A percentile compares a stretch with the other conserved stretches of the same genome.
These are phyloP conservation scores for Pelecanoides urinatrix DNA, from an alignment of 2,113 vertebrate genomes.

Conservation along the genomic window DNA sequence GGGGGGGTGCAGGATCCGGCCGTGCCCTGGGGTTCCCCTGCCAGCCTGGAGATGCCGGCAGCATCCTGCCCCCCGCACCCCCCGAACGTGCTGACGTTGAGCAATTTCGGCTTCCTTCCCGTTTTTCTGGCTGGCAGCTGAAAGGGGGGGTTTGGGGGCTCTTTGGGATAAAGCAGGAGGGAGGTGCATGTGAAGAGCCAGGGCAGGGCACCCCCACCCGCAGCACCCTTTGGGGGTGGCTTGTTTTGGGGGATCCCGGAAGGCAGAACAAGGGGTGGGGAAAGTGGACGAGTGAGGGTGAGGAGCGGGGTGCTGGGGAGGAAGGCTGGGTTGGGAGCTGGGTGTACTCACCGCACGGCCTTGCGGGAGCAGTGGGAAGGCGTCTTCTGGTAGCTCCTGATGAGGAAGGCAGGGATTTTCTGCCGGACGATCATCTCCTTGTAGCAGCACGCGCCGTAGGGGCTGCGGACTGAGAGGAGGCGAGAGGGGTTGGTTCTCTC, in stretches of 20 bases:
- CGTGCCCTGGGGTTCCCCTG: accelerated
- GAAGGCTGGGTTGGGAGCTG: not conserved
- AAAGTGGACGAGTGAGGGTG: accelerated
- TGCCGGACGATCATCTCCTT: accelerated
- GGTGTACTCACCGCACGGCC: not conserved
- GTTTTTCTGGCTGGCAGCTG: not conserved
- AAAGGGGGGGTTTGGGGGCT: not conserved
- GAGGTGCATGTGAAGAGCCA: not conserved
- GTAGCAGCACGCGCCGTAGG: accelerated
- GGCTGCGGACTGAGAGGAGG: not conserved
- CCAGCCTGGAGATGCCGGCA: not conserved
- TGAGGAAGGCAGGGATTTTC: accelerated
- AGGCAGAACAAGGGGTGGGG: not conserved
- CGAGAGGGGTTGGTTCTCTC: not conserved
- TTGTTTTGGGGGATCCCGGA: accelerated
- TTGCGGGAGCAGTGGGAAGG: not conserved
- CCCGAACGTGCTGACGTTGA: not conserved
- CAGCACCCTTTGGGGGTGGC: accelerated
- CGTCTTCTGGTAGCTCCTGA: accelerated
- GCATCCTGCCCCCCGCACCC: not conserved
- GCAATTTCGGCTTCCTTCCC: not conserved
- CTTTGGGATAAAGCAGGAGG: not conserved
- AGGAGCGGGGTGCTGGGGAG: not conserved
- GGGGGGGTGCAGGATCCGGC: accelerated
- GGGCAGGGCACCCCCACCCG: not conserved